Percentiles rank a stretch among this genome's conserved stretches.
Conservation (phyloP, 2,888 invertebrate species). For the Lysandra coridon region DNA sequence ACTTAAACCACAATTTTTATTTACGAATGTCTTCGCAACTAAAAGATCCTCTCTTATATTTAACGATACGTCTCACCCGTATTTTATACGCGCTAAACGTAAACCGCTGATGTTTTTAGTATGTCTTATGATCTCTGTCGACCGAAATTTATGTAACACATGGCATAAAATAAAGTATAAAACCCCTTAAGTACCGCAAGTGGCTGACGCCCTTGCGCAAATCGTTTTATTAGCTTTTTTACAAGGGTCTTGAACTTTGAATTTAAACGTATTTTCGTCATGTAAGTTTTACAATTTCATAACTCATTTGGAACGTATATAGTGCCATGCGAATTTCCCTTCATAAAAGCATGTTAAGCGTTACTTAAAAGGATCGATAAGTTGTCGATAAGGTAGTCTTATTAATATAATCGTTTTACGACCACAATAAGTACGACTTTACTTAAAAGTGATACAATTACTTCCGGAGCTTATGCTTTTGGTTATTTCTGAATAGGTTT, state of each 20-base stretch:
- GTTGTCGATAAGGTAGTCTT: neutral
- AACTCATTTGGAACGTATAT: neutral
- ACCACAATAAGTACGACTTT: no score
- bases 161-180: conserved; percentile 15
- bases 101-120: conserved; percentile 10
- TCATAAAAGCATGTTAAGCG: neutral
- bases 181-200: conserved; percentile 11
- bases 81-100: conserved; percentile 4
- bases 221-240: conserved; percentile 12
- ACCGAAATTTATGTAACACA: conserved; percentile 8
- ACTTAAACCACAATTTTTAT: neutral
- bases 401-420: neutral
- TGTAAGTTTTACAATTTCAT: neutral
- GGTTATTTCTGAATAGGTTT: neutral
- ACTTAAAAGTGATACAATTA: neutral
- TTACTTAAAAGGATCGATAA: neutral
- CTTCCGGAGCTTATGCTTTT: neutral
- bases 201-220: neutral
- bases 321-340: neutral
- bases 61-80: neutral
- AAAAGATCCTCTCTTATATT: neutral
- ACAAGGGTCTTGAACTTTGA: conserved; percentile 21
- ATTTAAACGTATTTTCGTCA: neutral
- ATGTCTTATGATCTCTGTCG: conserved; percentile 14
- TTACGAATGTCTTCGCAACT: neutral